Evolutionary conservation across 2,113 vertebrate genomes (phyloP).

Genomic region (Melanerpes formicivorus): DNA sequence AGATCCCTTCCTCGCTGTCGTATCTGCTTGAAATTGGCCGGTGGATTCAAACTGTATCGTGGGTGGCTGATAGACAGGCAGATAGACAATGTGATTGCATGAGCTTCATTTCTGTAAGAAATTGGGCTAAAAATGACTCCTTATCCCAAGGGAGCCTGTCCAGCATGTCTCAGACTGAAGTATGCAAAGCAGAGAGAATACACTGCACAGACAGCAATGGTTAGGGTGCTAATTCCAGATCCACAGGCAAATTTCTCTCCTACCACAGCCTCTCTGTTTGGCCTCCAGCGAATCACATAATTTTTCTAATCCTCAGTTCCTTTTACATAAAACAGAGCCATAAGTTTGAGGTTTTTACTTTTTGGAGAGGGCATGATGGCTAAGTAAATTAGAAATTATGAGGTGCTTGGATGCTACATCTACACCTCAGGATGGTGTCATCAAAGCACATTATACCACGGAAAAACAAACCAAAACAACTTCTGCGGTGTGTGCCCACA

Average conservation of each 20-base stretch:
- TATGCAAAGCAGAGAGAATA: constrained; percentile 7
- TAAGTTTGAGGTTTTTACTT: neutral
- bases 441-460: neutral
- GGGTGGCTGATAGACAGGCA: constrained; percentile 38
- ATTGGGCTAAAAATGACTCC: constrained; percentile 8
- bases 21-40: neutral
- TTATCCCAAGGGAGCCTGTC: constrained; percentile 46
- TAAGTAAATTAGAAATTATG: neutral
- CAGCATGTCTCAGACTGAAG: constrained; percentile 8
- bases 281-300: neutral
- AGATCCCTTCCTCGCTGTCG: neutral
- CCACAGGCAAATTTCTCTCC: neutral
- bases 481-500: neutral
- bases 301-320: neutral
- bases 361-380: neutral
- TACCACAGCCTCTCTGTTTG: neutral
- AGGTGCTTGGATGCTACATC: neutral
- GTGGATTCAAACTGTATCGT: neutral
- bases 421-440: neutral
- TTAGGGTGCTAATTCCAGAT: neutral
- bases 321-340: neutral
- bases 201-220: neutral
- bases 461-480: neutral
- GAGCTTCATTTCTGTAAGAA: constrained; percentile 28
- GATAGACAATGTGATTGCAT: constrained; percentile 26